Evolutionary conservation across 2,888 invertebrate genomes (phyloP).

Genomic region (Eledona agricola): DNA sequence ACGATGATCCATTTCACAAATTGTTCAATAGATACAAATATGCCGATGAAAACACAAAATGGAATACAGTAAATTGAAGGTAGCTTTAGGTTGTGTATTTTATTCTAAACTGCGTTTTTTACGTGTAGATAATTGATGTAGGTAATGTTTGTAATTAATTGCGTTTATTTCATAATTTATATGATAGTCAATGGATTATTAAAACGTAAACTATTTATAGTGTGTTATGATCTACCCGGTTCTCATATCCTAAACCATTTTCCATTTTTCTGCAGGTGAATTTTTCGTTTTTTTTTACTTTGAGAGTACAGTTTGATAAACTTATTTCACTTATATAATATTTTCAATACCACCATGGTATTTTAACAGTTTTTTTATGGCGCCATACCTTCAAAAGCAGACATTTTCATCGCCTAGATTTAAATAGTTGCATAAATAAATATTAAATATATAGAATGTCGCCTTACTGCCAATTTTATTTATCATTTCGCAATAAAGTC

Average conservation of each 20-base stretch:
- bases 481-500: too few species aligned
- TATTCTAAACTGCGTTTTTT: conserved; percentile 30
- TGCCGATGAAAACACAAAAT: conserved; percentile 2
- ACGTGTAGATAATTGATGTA: conserved; percentile 27
- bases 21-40: not conserved
- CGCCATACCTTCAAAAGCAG: too few species aligned
- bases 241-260: not conserved
- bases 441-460: too few species aligned
- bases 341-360: too few species aligned
- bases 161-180: conserved; percentile 22
- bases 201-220: conserved; percentile 5
- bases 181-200: conserved; percentile 27
- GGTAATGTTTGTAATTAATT: conserved; percentile 21
- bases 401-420: too few species aligned
- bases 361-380: too few species aligned
- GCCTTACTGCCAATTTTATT: too few species aligned
- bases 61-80: conserved; percentile 4
- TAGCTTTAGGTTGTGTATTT: conserved; percentile 24
- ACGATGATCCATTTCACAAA: conserved; percentile 7
- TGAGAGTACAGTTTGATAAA: too few species aligned
- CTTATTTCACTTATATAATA: too few species aligned
- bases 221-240: not conserved
- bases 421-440: too few species aligned
- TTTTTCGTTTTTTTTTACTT: too few species aligned
- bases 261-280: too few species aligned